Base-by-base conservation (phyloP, 2,888 invertebrate genomes). In the Ganaspis brasiliensis region DNA sequence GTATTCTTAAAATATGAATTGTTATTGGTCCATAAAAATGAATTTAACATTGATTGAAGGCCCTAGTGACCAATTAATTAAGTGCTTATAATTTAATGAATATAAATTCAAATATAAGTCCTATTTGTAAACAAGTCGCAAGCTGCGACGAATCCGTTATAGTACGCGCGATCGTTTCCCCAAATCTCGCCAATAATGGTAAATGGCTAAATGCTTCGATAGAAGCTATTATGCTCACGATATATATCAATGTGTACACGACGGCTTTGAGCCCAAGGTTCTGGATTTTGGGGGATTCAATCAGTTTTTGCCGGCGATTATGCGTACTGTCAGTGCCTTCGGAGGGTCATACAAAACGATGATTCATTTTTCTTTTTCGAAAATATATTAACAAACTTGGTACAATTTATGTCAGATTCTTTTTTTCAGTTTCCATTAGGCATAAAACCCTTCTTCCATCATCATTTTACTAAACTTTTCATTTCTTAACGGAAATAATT, bases 141-240 rank as follows among this genome's bases (percentile, higher is more conserved):
- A 91, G 90, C 91, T 91, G 91, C 89, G 83, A 86, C 89, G 89
- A 90, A 91, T 91, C 90, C 89, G 89, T 89, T 91, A 87, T 85
- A 19, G 19, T 82, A 87, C 85, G 86, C 85, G 84, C 83, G 85
- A 84, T 85, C 81, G 84, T 89, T 90, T 91, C 90, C 91, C 91
- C 86, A 90, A 91, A 89, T 91, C 87, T 90, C 86, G 82, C 88
- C 89, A 89, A 89, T 90, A 89, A 89, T 90, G 87, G 85, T 88
- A 88, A 67, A 87, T 87, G 85, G 87, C 85, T 88, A 88, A 67
- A 87, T 87, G 85, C 88, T 81, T 87, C 87, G 87, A 87, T 87
- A 83, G 86, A 83, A 83, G n/a, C 88, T 83, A 89, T 89, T 89
- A 89, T 90, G 79, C 82, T 83, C 77, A 77, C 86, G 85, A 89